phyloP scores from a whole-genome alignment of 2,113 vertebrate genomes.

The Danio rerio region DNA sequence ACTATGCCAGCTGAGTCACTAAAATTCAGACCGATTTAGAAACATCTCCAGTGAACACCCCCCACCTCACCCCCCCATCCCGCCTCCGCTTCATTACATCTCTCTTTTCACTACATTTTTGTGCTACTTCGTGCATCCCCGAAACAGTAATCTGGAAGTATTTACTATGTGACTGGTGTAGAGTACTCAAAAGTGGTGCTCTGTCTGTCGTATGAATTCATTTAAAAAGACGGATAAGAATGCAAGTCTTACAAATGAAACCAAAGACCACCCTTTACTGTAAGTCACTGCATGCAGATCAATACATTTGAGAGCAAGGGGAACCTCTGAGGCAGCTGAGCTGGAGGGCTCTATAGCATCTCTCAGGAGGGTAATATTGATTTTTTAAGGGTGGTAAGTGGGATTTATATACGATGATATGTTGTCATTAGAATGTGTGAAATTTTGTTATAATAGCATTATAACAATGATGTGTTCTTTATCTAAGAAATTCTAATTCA shows the following conservation, averaged over 20 bases:
- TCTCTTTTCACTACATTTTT: slow-evolving; percentile 36
- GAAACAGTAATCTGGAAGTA: not conserved
- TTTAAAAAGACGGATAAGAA: not conserved
- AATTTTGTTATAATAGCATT: not conserved
- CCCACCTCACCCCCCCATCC: slow-evolving; percentile 27
- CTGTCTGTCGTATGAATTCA: slow-evolving; percentile 5
- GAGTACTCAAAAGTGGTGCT: not conserved
- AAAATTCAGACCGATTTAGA: slow-evolving; percentile 82
- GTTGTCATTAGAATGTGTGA: slow-evolving; percentile 20
- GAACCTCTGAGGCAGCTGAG: not conserved
- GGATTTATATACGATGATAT: slow-evolving; percentile 7
- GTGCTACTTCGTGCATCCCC: not conserved
- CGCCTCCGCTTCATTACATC: slow-evolving; percentile 39
- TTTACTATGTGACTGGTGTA: not conserved
- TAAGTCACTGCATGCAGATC: slow-evolving; percentile 26
- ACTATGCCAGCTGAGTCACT: slow-evolving; percentile 80
- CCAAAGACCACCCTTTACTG: slow-evolving; percentile 23
- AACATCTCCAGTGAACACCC: slow-evolving; percentile 76
- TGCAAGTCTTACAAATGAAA: slow-evolving; percentile 16
- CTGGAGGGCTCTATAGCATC: not conserved
- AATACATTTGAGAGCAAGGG: slow-evolving; percentile 11
- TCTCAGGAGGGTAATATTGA: not conserved
- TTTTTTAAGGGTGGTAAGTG: slow-evolving; percentile 28
- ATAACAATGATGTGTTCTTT: not conserved
- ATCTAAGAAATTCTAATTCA: not conserved